Evolutionary conservation across 2,797 vertebrate species (phyloP).

Genomic region (Propithecus perrieri): DNA sequence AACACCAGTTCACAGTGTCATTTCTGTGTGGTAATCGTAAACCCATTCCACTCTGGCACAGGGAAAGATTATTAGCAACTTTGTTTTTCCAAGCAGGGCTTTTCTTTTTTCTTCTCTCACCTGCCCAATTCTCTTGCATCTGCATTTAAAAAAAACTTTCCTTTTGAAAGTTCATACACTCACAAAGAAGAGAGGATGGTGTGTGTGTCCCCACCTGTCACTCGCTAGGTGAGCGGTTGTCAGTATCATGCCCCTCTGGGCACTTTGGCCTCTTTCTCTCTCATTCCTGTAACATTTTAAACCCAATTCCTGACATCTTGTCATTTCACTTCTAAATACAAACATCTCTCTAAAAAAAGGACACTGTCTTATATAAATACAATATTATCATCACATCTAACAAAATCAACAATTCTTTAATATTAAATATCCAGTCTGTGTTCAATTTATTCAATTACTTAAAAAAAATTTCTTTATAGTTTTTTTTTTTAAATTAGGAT

Average conservation of each 20-base stretch:
- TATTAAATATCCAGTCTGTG: background rate
- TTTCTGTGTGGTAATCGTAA: background rate
- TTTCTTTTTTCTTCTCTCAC: background rate
- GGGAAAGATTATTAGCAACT: background rate
- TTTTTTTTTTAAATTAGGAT: background rate
- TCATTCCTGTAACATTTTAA: background rate
- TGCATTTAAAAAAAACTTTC: background rate
- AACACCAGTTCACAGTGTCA: background rate
- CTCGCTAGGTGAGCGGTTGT: background rate
- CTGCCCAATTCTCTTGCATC: background rate
- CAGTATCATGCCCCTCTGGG: background rate
- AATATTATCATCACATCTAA: background rate
- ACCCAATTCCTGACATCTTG: background rate
- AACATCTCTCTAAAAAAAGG: background rate
- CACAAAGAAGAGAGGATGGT: background rate
- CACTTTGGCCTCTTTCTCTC: background rate
- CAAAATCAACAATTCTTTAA: background rate
- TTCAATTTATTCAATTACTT: background rate
- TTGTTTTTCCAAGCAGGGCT: background rate
- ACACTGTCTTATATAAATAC: background rate
- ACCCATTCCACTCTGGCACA: background rate
- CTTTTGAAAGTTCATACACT: background rate
- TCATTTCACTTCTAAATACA: slow-evolving; percentile 8
- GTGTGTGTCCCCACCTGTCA: too few species aligned
- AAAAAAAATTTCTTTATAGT: background rate